Conservation (phyloP, 2,888 invertebrate species). For the Archips crataeganus region DNA sequence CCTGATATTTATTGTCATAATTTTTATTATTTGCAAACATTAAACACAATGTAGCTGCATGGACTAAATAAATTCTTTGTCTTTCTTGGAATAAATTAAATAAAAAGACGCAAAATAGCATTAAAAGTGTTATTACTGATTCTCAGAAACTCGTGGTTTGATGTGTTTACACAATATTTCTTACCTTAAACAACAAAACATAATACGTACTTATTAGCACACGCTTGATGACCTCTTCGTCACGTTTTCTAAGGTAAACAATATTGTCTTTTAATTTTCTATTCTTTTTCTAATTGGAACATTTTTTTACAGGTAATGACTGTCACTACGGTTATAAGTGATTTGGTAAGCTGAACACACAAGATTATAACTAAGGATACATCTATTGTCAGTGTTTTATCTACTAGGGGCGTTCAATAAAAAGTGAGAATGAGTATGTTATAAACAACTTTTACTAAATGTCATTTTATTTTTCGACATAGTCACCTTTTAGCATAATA, state of each 20-base stretch:
- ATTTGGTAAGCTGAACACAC: constrained; percentile 13
- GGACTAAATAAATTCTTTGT: too few relatives aligned
- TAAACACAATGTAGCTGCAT: too few relatives aligned
- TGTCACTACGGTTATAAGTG: neutral
- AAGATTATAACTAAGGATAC: neutral
- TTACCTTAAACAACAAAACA: neutral
- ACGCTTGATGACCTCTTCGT: neutral
- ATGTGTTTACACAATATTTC: neutral
- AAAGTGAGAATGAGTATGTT: too few relatives aligned
- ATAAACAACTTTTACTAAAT: too few relatives aligned
- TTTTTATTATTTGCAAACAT: too few relatives aligned
- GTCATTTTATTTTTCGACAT: too few relatives aligned
- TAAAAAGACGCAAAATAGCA: too few relatives aligned
- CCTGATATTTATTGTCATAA: too few relatives aligned
- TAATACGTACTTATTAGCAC: neutral
- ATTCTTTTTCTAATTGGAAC: neutral
- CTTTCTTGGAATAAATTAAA: too few relatives aligned
- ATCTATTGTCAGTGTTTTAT: neutral
- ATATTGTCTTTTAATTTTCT: neutral
- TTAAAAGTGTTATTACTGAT: too few relatives aligned
- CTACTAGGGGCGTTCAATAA: too few relatives aligned
- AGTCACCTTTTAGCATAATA: too few relatives aligned
- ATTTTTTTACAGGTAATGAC: constrained; percentile 28
- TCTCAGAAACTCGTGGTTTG: neutral
- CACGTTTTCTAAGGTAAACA: neutral